Base-by-base conservation (phyloP, 2,888 invertebrate species). In the Eupeodes luniger region DNA sequence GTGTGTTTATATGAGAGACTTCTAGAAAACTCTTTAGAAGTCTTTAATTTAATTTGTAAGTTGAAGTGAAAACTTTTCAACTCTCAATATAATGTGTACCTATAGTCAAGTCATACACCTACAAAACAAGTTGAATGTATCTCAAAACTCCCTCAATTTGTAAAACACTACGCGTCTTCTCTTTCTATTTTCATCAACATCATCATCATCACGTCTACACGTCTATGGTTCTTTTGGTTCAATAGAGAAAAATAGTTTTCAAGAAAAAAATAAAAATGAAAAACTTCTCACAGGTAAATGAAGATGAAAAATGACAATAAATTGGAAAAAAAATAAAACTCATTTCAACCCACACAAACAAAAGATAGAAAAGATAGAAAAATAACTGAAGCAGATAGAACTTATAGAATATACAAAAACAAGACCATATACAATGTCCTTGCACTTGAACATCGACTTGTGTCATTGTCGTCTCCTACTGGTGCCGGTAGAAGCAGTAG, bases 31-130 rank as follows among this genome's bases (percentile, higher is more conserved):
- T 80, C 79, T 83, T 83, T 74, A 62, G 40, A 81, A 84, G 84
- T 74, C 87, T 84, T 84, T 84, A 80, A 87, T 87, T 84, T 77
- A 87, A 87, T 87, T 87, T 87, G 72, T 76, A 83, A 40, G 75
- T 79, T 76, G 80, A 87, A 84, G 72, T 76, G 80, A 72, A 87
- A 87, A 83, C 51, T 87, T 87, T 70, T 27, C 72, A 59, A 49
- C 77, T 34, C 70, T 9, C 27, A 40, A 40, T 53, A 64, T 14
- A 27, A 27, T 27, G 27, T 27, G 27, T 27, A n/a, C n/a, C n/a
- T n/a, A 27, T 27, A 27, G 27, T 27, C 11, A 16, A 4, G n/a
- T 40, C 40, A 62, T 7, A n/a, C 61, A 51, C 6, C 57, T 27
- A 78, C 76, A 76, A 51, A 14, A 40, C 40, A 51, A 51, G 14